Evolutionary conservation across 2,888 invertebrate genomes (phyloP).

Genomic region (Rhopalosiphum nymphaeae): DNA sequence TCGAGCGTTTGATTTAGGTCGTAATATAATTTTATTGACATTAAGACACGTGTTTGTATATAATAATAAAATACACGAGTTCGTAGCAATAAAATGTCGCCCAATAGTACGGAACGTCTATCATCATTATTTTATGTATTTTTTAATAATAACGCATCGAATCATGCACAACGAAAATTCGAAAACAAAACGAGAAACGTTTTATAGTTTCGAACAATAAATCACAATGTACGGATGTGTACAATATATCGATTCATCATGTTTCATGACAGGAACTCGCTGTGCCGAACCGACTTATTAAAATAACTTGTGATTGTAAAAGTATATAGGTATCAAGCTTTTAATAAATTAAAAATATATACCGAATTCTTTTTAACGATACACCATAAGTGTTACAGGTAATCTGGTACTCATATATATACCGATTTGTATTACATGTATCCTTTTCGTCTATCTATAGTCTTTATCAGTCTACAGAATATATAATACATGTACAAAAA

Average conservation of each 20-base stretch:
- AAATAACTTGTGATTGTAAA: not conserved
- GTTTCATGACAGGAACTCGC: constrained; percentile 20
- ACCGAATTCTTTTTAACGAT: not conserved
- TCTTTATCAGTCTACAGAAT: too few species aligned
- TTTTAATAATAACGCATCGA: not conserved
- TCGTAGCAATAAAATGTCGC: not conserved
- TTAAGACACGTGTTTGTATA: not conserved
- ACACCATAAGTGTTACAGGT: not conserved
- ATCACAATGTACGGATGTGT: not conserved
- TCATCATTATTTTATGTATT: not conserved
- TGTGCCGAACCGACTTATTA: constrained; percentile 6
- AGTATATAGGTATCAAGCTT: not conserved
- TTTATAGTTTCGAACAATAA: constrained; percentile 7
- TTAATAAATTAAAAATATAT: not conserved
- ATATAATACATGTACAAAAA: not conserved
- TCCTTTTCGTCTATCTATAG: too few species aligned
- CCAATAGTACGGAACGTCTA: not conserved
- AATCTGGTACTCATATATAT: too few species aligned
- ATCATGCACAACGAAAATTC: not conserved
- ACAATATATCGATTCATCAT: constrained; percentile 16
- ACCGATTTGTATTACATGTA: too few species aligned
- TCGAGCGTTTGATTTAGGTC: not conserved
- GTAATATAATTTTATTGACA: not conserved
- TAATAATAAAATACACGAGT: not conserved
- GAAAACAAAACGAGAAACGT: not conserved